These are phyloP conservation scores for Melitaea cinxia DNA, from an alignment of 1,140 invertebrate genomes.

Conservation along the genomic window DNA sequence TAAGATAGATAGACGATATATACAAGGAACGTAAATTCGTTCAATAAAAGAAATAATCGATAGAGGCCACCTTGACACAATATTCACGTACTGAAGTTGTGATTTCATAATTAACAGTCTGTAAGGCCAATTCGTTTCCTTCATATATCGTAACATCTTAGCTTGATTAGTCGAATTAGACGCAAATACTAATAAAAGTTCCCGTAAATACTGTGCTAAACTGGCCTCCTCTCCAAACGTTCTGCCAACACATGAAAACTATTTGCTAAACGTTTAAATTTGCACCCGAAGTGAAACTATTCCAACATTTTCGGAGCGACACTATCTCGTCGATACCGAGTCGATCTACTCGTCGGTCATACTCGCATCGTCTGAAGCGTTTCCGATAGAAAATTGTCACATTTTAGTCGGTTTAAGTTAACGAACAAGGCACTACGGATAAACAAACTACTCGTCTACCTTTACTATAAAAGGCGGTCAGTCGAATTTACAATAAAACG, in stretches of 20 bases:
- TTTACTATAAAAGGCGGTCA: background rate
- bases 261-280: constrained; percentile 21
- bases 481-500: background rate
- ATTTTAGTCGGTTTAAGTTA: constrained; percentile 12
- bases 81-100: constrained; percentile 47
- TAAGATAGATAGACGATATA: constrained; percentile 48
- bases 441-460: constrained; percentile 21
- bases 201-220: constrained; percentile 34
- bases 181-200: constrained; percentile 13
- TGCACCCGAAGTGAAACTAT: constrained; percentile 22
- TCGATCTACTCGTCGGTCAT: constrained; percentile 15
- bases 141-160: background rate
- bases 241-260: constrained; percentile 16
- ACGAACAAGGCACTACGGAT: constrained; percentile 33
- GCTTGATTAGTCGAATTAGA: constrained; percentile 13
- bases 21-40: constrained; percentile 53
- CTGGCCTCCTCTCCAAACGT: constrained; percentile 25
- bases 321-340: constrained; percentile 10
- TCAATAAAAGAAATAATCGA: constrained; percentile 46
- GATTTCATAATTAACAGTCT: constrained; percentile 42
- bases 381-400: constrained; percentile 38
- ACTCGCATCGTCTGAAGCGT: constrained; percentile 20
- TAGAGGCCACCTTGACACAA: constrained; percentile 52
- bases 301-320: constrained; percentile 1
- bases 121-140: constrained; percentile 40